Evolutionary conservation across 2,888 invertebrate genomes (phyloP).

Genomic region (Melolontha melolontha): DNA sequence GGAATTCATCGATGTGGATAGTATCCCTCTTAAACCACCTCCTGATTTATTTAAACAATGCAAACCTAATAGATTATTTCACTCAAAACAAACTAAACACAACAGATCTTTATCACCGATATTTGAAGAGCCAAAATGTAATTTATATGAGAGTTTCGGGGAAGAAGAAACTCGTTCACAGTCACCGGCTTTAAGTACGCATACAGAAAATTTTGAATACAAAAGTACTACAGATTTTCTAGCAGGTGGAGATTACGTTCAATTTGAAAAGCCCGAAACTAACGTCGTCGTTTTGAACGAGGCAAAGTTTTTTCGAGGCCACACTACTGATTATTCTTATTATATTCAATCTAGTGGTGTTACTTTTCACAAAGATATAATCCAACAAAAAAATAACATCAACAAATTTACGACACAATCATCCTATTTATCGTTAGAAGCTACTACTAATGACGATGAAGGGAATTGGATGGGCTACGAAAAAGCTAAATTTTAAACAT

Average conservation of each 20-base stretch:
- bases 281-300: slow-evolving; percentile 55
- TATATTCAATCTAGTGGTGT: slow-evolving; percentile 55
- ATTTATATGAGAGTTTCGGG: slow-evolving; percentile 48
- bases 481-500: slow-evolving; percentile 60
- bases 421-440: neutral
- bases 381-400: slow-evolving; percentile 1
- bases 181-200: neutral
- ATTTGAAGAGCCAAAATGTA: slow-evolving; percentile 57
- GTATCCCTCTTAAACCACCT: slow-evolving; percentile 60
- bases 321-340: slow-evolving; percentile 50
- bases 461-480: slow-evolving; percentile 64
- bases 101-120: slow-evolving; percentile 55
- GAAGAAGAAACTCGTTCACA: neutral
- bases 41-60: slow-evolving; percentile 47
- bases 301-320: slow-evolving; percentile 57
- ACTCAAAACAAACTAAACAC: neutral
- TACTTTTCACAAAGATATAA: slow-evolving; percentile 32
- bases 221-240: slow-evolving; percentile 41
- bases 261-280: slow-evolving; percentile 53
- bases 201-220: slow-evolving; percentile 33
- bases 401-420: neutral
- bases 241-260: slow-evolving; percentile 51
- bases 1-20: slow-evolving; percentile 57
- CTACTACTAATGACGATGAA: slow-evolving; percentile 46
- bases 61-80: neutral